phyloP scores from a whole-genome alignment of 2,113 vertebrate genomes.

The Oryzias curvinotus region DNA sequence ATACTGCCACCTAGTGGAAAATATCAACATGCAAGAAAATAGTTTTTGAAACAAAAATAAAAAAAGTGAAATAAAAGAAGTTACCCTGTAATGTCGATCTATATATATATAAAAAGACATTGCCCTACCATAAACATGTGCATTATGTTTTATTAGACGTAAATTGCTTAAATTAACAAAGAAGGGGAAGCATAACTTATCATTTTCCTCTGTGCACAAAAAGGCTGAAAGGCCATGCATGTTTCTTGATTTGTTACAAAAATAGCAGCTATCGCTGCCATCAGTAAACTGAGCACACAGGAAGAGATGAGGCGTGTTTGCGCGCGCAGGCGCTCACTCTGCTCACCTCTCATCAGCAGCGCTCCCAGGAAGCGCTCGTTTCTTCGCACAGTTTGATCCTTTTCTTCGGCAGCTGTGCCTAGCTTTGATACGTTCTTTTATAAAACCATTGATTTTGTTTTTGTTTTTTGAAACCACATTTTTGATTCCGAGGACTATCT shows the following conservation, averaged over 20 bases:
- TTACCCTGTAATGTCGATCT: too few relatives aligned
- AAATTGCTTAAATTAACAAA: too few relatives aligned
- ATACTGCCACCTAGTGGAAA: conserved; percentile 35
- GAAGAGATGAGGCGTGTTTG: conserved; percentile 27
- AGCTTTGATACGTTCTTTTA: neutral
- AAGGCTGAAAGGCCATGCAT: too few relatives aligned
- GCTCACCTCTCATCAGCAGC: conserved; percentile 35
- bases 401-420: conserved; percentile 22
- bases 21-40: neutral
- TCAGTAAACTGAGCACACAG: neutral
- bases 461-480: neutral
- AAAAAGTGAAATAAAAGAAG: too few relatives aligned
- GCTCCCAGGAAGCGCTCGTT: conserved; percentile 53
- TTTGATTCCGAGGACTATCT: neutral
- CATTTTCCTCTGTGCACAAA: too few relatives aligned
- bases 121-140: too few relatives aligned
- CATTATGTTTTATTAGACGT: too few relatives aligned
- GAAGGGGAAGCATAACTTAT: too few relatives aligned
- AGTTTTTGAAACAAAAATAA: too few relatives aligned
- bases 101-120: too few relatives aligned
- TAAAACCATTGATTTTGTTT: neutral
- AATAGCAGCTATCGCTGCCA: too few relatives aligned
- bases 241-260: too few relatives aligned
- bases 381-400: conserved; percentile 2
- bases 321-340: conserved; percentile 5